These are phyloP conservation scores for Chymomyza caudatula DNA, from an alignment of 2,888 invertebrate species.

Conservation along the genomic window DNA sequence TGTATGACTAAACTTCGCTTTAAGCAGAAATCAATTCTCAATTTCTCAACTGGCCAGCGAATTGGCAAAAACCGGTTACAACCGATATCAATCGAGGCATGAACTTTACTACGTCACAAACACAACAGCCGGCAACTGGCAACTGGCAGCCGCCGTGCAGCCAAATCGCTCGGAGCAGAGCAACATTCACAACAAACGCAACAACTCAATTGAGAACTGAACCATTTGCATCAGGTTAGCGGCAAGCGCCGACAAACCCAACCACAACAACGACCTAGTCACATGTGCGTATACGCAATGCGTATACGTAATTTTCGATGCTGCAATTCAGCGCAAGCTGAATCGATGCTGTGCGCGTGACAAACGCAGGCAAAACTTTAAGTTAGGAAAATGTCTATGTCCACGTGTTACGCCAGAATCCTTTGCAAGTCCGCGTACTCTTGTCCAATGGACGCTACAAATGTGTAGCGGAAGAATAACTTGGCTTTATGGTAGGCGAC, in stretches of 20 bases:
- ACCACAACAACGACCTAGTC: not conserved
- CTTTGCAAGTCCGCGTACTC: too few species aligned
- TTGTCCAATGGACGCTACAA: too few species aligned
- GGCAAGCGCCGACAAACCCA: not conserved
- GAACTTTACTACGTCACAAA: slow-evolving; percentile 27
- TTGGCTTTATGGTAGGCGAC: too few species aligned
- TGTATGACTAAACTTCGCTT: slow-evolving; percentile 46
- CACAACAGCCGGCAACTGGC: not conserved
- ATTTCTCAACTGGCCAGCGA: slow-evolving; percentile 16
- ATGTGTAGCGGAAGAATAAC: too few species aligned
- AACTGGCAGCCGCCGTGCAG: not conserved
- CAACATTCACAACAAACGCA: not conserved
- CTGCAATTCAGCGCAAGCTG: too few species aligned
- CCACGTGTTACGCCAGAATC: too few species aligned
- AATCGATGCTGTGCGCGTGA: too few species aligned
- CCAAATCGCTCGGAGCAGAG: not conserved
- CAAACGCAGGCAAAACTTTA: too few species aligned
- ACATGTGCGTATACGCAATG: not conserved
- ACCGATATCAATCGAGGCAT: slow-evolving; percentile 44
- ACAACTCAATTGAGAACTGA: too few species aligned
- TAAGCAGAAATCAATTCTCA: slow-evolving; percentile 55
- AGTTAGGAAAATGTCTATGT: too few species aligned
- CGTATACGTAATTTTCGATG: not conserved
- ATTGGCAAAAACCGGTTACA: slow-evolving; percentile 52
- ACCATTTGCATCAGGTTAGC: too few species aligned